Evolutionary conservation across 2,113 vertebrate species (phyloP).

Genomic region (Heliornis fulica): DNA sequence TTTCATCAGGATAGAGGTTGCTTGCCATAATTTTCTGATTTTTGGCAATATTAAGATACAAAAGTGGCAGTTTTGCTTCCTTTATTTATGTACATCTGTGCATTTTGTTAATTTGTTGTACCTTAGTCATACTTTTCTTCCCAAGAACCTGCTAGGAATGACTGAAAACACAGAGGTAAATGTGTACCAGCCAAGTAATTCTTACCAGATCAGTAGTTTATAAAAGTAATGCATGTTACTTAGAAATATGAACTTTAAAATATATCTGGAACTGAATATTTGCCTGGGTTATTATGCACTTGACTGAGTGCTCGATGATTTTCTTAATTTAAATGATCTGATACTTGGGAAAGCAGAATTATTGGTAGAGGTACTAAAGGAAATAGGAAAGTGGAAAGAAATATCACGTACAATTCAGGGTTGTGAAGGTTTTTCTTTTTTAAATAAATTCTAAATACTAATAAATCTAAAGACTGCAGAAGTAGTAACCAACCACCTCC

Average conservation of each 20-base stretch:
- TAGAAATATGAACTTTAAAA: not conserved
- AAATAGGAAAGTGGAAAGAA: no score
- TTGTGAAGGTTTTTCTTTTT: no score
- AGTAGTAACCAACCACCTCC: not conserved
- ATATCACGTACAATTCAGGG: no score
- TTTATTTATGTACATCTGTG: not conserved
- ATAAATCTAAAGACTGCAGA: not conserved
- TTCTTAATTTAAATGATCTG: not conserved
- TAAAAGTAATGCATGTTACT: not conserved
- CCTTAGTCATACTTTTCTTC: not conserved
- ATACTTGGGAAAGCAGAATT: not conserved
- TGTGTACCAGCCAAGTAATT: not conserved
- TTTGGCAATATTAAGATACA: not conserved
- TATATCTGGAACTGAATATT: not conserved
- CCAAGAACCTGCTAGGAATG: not conserved
- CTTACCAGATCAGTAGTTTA: not conserved
- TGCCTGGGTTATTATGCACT: not conserved
- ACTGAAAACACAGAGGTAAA: not conserved
- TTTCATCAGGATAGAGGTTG: not conserved
- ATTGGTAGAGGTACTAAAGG: not conserved
- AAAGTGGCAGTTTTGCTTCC: not conserved
- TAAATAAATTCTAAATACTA: no score
- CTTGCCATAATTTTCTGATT: not conserved
- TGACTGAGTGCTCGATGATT: not conserved
- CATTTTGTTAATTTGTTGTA: not conserved